Conservation (phyloP, 2,797 vertebrate genomes). For the Nannoperca australis region DNA sequence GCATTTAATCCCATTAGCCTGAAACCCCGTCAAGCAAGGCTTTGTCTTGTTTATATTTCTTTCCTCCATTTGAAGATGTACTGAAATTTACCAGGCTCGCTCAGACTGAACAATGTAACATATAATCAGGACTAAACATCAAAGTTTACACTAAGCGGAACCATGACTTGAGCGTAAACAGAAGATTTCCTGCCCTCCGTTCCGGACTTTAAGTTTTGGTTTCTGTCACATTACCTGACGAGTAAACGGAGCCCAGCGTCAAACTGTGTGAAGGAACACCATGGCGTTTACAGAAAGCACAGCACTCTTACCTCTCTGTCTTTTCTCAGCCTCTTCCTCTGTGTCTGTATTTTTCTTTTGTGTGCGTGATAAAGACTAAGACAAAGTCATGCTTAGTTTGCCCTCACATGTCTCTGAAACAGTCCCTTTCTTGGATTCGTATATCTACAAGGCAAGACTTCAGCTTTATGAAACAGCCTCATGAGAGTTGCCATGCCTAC, state of each 20-base stretch:
- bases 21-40: background rate
- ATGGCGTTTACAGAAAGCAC: slow-evolving; percentile 28
- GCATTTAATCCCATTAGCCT: background rate
- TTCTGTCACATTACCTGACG: slow-evolving; percentile 54
- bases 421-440: slow-evolving; percentile 23
- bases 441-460: slow-evolving; percentile 23
- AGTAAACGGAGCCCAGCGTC: slow-evolving; percentile 27
- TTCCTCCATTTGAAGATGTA: slow-evolving; percentile 4
- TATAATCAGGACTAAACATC: slow-evolving; percentile 35
- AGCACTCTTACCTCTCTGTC: slow-evolving; percentile 24
- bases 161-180: slow-evolving; percentile 58
- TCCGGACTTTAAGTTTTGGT: slow-evolving; percentile 40
- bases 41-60: background rate
- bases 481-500: slow-evolving; percentile 45
- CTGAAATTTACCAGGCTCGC: slow-evolving; percentile 30
- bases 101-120: slow-evolving; percentile 23
- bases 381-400: slow-evolving; percentile 11
- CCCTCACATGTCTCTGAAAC: slow-evolving; percentile 16
- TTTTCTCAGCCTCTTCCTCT: slow-evolving; percentile 29
- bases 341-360: background rate
- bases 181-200: slow-evolving; percentile 48
- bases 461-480: slow-evolving; percentile 35
- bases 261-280: slow-evolving; percentile 19
- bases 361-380: background rate
- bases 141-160: slow-evolving; percentile 40